Evolutionary conservation across 2,797 vertebrate species (phyloP).

Genomic region (Bryconaethiops microstoma): DNA sequence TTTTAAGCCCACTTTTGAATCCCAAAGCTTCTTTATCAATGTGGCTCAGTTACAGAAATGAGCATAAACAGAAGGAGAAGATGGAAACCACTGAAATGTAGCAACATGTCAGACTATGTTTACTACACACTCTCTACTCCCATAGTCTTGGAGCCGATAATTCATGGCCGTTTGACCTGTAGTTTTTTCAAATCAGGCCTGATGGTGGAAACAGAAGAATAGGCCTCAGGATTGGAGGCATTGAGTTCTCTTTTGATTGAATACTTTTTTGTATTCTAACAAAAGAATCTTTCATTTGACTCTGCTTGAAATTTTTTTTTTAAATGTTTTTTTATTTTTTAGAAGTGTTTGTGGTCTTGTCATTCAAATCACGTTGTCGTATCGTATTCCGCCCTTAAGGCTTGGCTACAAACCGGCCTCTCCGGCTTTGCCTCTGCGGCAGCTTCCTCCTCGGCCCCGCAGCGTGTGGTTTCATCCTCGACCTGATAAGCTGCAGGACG

Average conservation of each 20-base stretch:
- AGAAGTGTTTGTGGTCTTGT: not conserved
- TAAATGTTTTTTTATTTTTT: too few relatives aligned
- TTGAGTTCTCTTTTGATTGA: not conserved
- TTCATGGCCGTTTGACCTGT: not conserved
- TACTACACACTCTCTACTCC: not conserved
- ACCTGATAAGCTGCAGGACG: not conserved
- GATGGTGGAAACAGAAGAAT: not conserved
- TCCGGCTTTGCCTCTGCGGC: not conserved
- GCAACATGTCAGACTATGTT: not conserved
- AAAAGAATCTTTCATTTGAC: too few relatives aligned
- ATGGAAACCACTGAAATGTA: not conserved
- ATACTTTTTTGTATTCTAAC: too few relatives aligned
- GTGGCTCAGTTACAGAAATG: not conserved
- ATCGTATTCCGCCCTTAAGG: not conserved
- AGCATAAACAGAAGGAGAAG: not conserved
- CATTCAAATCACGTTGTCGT: not conserved
- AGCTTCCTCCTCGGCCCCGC: constrained; percentile 20
- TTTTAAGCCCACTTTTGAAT: too few relatives aligned
- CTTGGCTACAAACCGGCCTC: not conserved
- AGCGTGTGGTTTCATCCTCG: not conserved
- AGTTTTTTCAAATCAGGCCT: not conserved
- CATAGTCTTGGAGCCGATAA: not conserved
- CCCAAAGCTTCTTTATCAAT: not conserved
- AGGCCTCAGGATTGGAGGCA: not conserved
- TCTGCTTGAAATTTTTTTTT: not conserved